Conservation (phyloP, 2,797 vertebrate species). For the Catostomus latipinnis region DNA sequence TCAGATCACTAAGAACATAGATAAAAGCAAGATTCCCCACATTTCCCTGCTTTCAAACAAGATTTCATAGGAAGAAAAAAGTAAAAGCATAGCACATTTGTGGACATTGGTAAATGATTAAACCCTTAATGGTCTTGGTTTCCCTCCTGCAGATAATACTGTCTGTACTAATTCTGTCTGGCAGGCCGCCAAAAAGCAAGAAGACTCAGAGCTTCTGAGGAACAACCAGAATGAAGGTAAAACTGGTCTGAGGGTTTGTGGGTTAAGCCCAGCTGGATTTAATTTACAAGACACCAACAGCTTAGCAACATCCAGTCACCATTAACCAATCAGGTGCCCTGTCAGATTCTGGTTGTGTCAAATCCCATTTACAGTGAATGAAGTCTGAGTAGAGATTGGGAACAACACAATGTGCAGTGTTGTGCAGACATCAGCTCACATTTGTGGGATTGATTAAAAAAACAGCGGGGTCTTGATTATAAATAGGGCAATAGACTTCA, state of each 20-base stretch:
- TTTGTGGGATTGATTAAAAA: constrained; percentile 44
- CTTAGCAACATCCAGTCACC: constrained; percentile 13
- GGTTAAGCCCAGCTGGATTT: constrained; percentile 62
- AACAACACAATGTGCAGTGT: constrained; percentile 1
- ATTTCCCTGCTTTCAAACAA: not conserved
- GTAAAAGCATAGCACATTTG: not conserved
- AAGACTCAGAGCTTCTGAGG: constrained; percentile 79
- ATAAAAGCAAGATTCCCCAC: not conserved
- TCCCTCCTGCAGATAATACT: constrained; percentile 68
- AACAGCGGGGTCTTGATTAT: constrained; percentile 44
- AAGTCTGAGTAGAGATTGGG: not conserved
- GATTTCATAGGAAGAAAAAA: not conserved
- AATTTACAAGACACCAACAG: constrained; percentile 22
- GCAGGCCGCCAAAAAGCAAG: constrained; percentile 77
- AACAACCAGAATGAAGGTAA: constrained; percentile 89
- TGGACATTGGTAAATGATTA: constrained; percentile 29
- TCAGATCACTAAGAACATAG: not conserved
- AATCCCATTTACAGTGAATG: constrained; percentile 31
- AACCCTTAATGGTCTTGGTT: constrained; percentile 55
- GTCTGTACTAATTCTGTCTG: constrained; percentile 69
- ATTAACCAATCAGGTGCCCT: not conserved
- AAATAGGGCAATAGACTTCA: constrained; percentile 32
- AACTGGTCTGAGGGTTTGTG: constrained; percentile 58
- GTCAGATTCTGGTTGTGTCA: not conserved
- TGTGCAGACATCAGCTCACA: constrained; percentile 30